Evolutionary conservation across 1,140 invertebrate genomes (phyloP), one percentile per base, ranked within the genome.

Genomic region (Anoplolepis gracilipes): DNA sequence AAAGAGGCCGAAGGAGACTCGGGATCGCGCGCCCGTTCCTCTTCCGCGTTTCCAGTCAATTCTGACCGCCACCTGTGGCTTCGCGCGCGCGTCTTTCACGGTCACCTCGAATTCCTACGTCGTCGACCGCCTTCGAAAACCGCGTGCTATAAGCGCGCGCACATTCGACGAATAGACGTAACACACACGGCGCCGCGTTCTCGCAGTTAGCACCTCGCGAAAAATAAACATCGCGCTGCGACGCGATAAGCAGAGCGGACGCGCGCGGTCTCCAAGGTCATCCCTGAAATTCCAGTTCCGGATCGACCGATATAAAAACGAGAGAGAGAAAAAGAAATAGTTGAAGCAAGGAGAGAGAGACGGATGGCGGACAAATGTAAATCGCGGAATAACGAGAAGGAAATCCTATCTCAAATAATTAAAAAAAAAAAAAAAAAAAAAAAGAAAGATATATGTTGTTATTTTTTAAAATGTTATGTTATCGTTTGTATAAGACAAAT

Each of bases 31-130:
- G 61, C 25, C n/a, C 19, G n/a, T 13, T 65, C 30, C 13, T 57
- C 57, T 65, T 13, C 76, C 82, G 78, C 65, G 36, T 75, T 69
- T 57, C 16, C 46, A 46, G 84, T 88, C 61, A 69, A 81, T 82
- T 82, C 75, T 86, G 87, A 88, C 84, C 85, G 73, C 88, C 88
- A 89, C 88, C 87, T 89, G 88, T 89, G 73, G 88, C 87, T 89
- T 87, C 77, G 84, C 86, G 77, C 62, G 61, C 75, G 36, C 59
- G 62, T 85, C 87, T 85, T 86, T 86, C 87, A 86, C 88, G 76
- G 84, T 64, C 70, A 75, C 59, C 69, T 61, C 72, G 62, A 88
- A 89, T 88, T 88, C 76, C 84, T 62, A 30, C 57, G 25, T 61
- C 78, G 87, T 46, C 78, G 39, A 59, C 42, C 30, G 22, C 33